Evolutionary conservation across 2,888 invertebrate species (phyloP).

Genomic region (Geotrupes spiniger): DNA sequence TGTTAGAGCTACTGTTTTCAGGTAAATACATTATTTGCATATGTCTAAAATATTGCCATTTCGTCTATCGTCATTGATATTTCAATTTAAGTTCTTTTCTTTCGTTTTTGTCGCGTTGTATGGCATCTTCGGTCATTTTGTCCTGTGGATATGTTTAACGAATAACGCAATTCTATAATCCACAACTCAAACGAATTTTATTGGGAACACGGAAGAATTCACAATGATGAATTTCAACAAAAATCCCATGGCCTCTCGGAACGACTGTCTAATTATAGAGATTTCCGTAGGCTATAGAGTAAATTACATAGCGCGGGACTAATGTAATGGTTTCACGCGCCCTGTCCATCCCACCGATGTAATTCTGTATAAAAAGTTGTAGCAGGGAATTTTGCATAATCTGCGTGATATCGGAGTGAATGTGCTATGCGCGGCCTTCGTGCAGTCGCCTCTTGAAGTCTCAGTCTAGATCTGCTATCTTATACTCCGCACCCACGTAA

Average conservation of each 20-base stretch:
- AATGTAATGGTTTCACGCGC: conserved; percentile 22
- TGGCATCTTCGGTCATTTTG: too few species aligned
- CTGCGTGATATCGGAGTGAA: conserved; percentile 24
- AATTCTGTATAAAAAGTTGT: conserved; percentile 15
- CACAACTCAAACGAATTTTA: not conserved
- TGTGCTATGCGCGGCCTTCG: conserved; percentile 21
- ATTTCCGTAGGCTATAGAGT: conserved; percentile 10
- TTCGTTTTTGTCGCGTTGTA: too few species aligned
- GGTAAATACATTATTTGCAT: too few species aligned
- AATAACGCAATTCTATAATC: too few species aligned
- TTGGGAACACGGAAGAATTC: not conserved
- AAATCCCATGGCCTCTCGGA: not conserved
- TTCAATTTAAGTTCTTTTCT: too few species aligned
- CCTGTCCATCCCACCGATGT: conserved; percentile 18
- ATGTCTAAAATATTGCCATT: too few species aligned
- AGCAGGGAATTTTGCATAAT: conserved; percentile 22
- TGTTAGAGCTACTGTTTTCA: too few species aligned
- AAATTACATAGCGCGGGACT: conserved; percentile 17
- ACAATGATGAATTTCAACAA: conserved; percentile 1
- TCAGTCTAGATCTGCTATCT: conserved; percentile 12
- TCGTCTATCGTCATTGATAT: too few species aligned
- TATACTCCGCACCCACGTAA: conserved; percentile 13
- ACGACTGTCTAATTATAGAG: conserved; percentile 5
- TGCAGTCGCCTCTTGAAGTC: conserved; percentile 17
- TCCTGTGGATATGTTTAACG: too few species aligned